These are phyloP conservation scores for Catostomus latipinnis DNA, from an alignment of 2,797 vertebrate species.

Conservation along the genomic window DNA sequence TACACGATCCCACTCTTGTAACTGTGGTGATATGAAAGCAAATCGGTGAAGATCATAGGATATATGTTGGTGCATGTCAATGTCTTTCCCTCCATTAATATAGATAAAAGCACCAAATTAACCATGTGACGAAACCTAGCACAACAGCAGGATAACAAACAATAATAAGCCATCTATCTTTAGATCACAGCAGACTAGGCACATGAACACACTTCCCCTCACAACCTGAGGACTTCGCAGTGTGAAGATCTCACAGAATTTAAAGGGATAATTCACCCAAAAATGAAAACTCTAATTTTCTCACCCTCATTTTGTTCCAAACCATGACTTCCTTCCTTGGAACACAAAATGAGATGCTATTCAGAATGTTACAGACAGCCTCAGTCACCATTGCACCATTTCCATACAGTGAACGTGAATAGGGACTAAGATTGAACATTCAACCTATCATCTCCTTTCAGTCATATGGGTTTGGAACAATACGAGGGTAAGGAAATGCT, in stretches of 20 bases:
- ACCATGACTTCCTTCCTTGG: too few relatives aligned
- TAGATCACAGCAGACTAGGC: constrained; percentile 54
- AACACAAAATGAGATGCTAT: too few relatives aligned
- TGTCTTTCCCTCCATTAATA: background rate
- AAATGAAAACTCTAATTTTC: too few relatives aligned
- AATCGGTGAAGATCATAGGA: constrained; percentile 14
- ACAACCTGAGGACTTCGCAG: constrained; percentile 54
- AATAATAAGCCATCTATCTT: constrained; percentile 41
- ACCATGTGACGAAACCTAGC: constrained; percentile 46
- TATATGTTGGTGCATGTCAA: constrained; percentile 5
- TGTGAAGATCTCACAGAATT: constrained; percentile 47
- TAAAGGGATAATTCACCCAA: too few relatives aligned
- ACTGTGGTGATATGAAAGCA: constrained; percentile 39
- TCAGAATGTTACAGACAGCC: too few relatives aligned
- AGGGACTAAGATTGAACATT: too few relatives aligned
- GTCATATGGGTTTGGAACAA: too few relatives aligned
- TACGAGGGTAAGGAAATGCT: too few relatives aligned
- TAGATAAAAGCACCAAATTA: constrained; percentile 38
- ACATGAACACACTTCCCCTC: constrained; percentile 49
- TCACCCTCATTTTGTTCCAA: too few relatives aligned
- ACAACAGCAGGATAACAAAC: constrained; percentile 49
- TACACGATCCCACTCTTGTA: constrained; percentile 41
- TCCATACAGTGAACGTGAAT: too few relatives aligned
- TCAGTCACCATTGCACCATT: too few relatives aligned
- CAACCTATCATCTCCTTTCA: too few relatives aligned